Percentiles rank a stretch among this genome's conserved stretches.
Evolutionary conservation across 2,113 vertebrate species (phyloP).

Genomic region (Anhinga anhinga): DNA sequence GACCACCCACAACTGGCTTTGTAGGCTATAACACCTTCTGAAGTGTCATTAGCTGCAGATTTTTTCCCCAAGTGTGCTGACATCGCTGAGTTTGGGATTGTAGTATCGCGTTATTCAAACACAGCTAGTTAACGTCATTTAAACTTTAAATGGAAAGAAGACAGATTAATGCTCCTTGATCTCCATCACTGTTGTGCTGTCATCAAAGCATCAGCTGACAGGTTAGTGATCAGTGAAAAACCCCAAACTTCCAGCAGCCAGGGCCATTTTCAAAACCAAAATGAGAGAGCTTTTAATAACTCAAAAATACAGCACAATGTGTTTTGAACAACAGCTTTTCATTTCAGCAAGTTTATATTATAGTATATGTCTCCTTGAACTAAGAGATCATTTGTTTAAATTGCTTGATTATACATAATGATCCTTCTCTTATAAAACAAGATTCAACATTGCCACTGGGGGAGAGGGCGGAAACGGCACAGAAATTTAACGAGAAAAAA

Average conservation of each 20-base stretch:
- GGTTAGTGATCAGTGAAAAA: not conserved
- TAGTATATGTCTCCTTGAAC: constrained; percentile 7
- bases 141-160: not conserved
- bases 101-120: not conserved
- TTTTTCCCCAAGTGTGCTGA: not conserved
- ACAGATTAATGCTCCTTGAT: not conserved
- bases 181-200: not conserved
- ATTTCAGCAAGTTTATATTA: constrained; percentile 2
- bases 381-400: constrained; percentile 69
- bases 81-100: not conserved
- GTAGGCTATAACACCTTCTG: not conserved
- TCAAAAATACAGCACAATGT: not conserved
- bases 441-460: constrained; percentile 69
- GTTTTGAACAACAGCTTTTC: constrained; percentile 26
- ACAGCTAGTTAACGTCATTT: not conserved
- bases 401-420: constrained; percentile 67
- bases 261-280: not conserved
- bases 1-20: not conserved
- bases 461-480: not conserved
- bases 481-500: constrained; percentile 70
- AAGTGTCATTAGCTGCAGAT: not conserved
- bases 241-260: not conserved
- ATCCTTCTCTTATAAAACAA: constrained; percentile 72
- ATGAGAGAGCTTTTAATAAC: not conserved
- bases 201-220: not conserved